Evolutionary conservation across 2,113 vertebrate genomes (phyloP).

Genomic region (Crotalus helleri): DNA sequence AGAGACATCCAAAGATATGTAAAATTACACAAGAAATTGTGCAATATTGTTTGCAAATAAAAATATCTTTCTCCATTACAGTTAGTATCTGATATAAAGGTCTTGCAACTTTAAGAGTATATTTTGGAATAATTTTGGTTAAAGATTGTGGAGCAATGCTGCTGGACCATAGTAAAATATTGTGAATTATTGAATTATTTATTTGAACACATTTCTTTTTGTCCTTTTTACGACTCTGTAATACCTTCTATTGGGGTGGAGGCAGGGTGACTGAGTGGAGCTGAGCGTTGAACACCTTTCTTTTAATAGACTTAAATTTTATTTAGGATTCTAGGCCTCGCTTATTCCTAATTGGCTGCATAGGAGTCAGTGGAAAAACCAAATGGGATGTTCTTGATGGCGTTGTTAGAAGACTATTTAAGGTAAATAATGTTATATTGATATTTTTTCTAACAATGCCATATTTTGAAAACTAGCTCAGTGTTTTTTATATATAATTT

Average conservation of each 20-base stretch:
- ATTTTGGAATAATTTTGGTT: neutral
- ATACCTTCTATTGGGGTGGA: neutral
- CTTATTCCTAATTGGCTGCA: slow-evolving; percentile 92
- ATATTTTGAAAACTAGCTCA: neutral
- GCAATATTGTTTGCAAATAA: neutral
- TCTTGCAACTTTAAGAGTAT: neutral
- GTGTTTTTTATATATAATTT: neutral
- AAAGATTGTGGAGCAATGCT: neutral
- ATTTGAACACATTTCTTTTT: neutral
- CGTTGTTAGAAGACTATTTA: slow-evolving; percentile 91
- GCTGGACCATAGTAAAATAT: neutral
- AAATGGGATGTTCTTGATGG: slow-evolving; percentile 98
- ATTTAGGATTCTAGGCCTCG: slow-evolving; percentile 79
- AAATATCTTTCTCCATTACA: neutral
- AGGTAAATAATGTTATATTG: slow-evolving; percentile 72
- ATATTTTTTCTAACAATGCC: neutral
- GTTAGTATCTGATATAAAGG: neutral
- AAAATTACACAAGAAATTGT: neutral
- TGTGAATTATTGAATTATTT: neutral
- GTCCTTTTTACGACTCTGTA: neutral
- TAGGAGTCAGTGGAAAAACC: slow-evolving; percentile 96
- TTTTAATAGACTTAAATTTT: neutral
- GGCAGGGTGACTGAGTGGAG: neutral
- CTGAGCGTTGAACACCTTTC: neutral
- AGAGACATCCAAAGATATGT: neutral